A percentile compares a stretch with the other conserved stretches of the same genome.
Conservation (phyloP, 2,113 vertebrate genomes). For the Oxyruncus cristatus region DNA sequence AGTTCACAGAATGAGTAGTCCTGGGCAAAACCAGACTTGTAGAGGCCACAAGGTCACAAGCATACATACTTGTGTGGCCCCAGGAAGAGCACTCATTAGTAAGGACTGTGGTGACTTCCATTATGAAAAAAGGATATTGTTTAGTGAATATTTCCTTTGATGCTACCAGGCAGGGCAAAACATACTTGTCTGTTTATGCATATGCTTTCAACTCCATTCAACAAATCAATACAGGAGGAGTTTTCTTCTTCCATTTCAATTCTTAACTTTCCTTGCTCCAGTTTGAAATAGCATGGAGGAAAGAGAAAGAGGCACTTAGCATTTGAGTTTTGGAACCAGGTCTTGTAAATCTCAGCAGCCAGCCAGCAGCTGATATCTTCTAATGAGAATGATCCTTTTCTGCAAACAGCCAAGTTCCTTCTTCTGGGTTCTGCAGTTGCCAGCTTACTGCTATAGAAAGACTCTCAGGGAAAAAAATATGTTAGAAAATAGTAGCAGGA, state of each 20-base stretch:
- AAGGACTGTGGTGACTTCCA: neutral
- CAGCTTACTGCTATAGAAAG: neutral
- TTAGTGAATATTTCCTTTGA: neutral
- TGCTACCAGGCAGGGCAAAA: neutral
- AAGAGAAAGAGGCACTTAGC: neutral
- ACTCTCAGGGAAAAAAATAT: neutral
- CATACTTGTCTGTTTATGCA: neutral
- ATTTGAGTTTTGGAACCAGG: neutral
- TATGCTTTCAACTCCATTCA: neutral
- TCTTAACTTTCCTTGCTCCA: neutral
- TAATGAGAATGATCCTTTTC: conserved; percentile 24
- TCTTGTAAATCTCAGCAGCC: conserved; percentile 16
- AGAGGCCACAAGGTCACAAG: neutral
- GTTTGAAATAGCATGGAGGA: neutral
- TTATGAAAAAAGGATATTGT: neutral
- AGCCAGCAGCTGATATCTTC: neutral
- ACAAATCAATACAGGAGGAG: neutral
- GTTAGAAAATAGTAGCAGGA: neutral
- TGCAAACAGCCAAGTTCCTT: neutral
- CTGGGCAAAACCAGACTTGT: neutral
- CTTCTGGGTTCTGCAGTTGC: neutral
- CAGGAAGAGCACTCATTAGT: neutral
- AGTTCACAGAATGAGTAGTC: neutral
- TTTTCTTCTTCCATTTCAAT: neutral
- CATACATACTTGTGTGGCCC: neutral